A percentile compares a stretch with the other conserved stretches of the same genome.
Evolutionary conservation across 2,113 vertebrate species (phyloP).

Genomic region (Sinocyclocheilus grahami): DNA sequence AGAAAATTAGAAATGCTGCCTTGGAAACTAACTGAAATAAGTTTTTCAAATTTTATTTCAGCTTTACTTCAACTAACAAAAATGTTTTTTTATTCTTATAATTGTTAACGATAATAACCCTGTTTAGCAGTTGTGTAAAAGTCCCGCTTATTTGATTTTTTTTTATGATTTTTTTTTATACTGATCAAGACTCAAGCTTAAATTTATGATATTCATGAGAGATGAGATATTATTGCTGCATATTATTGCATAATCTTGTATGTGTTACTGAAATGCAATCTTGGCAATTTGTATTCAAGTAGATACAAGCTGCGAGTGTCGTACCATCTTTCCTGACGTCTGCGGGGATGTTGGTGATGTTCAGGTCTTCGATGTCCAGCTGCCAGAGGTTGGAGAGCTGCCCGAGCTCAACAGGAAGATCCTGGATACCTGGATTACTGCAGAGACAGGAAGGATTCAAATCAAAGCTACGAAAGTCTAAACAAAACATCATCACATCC

Average conservation of each 20-base stretch:
- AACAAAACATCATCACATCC: neutral
- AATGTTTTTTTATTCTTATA: too few relatives aligned
- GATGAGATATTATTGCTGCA: neutral
- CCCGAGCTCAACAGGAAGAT: slow-evolving; percentile 90
- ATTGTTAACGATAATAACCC: too few relatives aligned
- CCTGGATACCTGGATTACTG: slow-evolving; percentile 91
- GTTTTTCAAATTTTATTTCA: too few relatives aligned
- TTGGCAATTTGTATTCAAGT: neutral
- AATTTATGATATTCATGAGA: neutral
- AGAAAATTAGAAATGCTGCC: too few relatives aligned
- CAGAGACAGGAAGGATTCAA: slow-evolving; percentile 38
- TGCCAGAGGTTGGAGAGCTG: slow-evolving; percentile 95
- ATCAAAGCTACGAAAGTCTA: neutral
- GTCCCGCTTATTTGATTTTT: neutral
- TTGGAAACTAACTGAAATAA: too few relatives aligned
- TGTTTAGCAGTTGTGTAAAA: too few relatives aligned
- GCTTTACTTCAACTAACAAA: too few relatives aligned
- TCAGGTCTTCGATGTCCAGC: slow-evolving; percentile 90
- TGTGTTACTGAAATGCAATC: neutral
- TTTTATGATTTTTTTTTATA: neutral
- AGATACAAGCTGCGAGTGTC: neutral
- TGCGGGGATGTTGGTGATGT: slow-evolving; percentile 84
- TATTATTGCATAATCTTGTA: neutral
- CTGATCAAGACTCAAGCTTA: too few relatives aligned
- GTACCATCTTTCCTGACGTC: slow-evolving; percentile 88